Evolutionary conservation across 2,888 invertebrate species (phyloP).

Genomic region (Geophilus truncorum): DNA sequence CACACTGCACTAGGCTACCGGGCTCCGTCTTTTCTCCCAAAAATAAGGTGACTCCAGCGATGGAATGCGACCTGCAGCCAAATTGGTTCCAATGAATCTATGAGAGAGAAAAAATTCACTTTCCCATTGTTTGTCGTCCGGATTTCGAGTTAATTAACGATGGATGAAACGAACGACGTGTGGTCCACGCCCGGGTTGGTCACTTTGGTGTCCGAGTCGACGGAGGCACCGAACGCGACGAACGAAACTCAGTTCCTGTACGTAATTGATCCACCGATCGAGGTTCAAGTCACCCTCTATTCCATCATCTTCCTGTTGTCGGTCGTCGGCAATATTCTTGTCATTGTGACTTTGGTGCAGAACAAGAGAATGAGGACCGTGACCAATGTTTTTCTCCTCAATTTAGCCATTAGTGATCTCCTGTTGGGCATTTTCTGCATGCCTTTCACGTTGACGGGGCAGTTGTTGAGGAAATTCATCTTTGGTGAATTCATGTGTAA

Average conservation of each 20-base stretch:
- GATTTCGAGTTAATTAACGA: no score
- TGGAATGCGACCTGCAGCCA: neutral
- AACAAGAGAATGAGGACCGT: constrained; percentile 54
- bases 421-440: constrained; percentile 76
- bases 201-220: neutral
- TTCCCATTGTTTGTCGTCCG: no score
- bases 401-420: constrained; percentile 64
- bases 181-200: neutral
- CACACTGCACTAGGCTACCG: neutral
- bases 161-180: neutral
- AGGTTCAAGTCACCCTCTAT: constrained; percentile 39
- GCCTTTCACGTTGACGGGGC: constrained; percentile 74
- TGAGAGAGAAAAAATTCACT: no score
- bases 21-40: neutral
- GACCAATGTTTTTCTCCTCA: constrained; percentile 54
- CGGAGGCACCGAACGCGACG: neutral
- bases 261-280: neutral
- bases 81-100: no score
- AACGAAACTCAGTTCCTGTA: neutral
- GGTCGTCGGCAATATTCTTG: constrained; percentile 49
- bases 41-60: neutral
- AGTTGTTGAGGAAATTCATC: constrained; percentile 67
- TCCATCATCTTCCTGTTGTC: constrained; percentile 42
- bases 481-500: constrained; percentile 73
- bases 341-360: constrained; percentile 51